phyloP scores from a whole-genome alignment of 2,888 invertebrate species.

The Pseudoips prasinana region DNA sequence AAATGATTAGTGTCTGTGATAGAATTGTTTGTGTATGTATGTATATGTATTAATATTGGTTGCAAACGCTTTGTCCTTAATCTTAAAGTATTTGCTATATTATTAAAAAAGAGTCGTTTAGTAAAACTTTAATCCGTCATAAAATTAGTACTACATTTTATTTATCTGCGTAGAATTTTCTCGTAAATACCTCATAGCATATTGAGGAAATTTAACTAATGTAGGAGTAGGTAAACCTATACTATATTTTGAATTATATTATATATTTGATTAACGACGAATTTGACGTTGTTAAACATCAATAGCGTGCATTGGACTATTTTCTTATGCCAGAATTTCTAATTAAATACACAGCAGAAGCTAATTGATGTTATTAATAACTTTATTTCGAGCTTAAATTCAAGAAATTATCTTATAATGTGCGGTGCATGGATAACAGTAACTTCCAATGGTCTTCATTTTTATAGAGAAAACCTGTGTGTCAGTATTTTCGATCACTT shows the following conservation, averaged over 20 bases:
- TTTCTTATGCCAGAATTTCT: no score
- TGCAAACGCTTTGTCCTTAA: constrained; percentile 14
- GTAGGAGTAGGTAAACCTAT: constrained; percentile 13
- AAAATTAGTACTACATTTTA: constrained; percentile 6
- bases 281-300: constrained; percentile 5
- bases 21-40: constrained; percentile 30
- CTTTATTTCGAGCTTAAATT: constrained; percentile 46
- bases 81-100: constrained; percentile 21
- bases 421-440: constrained; percentile 53
- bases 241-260: no score
- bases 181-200: constrained; percentile 5
- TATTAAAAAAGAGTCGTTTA: constrained; percentile 13
- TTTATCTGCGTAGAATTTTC: constrained; percentile 14
- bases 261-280: no score
- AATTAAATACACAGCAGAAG: no score
- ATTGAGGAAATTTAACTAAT: constrained; percentile 10
- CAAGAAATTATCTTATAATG: constrained; percentile 42
- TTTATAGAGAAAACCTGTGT: constrained; percentile 53
- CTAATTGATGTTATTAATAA: constrained; percentile 11
- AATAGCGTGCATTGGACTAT: no score
- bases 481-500: constrained; percentile 67
- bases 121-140: constrained; percentile 11
- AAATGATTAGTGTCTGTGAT: constrained; percentile 41
- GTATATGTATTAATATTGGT: constrained; percentile 19
- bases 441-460: constrained; percentile 77